Conservation (phyloP, 2,113 vertebrate genomes). For the Neogale vison region DNA sequence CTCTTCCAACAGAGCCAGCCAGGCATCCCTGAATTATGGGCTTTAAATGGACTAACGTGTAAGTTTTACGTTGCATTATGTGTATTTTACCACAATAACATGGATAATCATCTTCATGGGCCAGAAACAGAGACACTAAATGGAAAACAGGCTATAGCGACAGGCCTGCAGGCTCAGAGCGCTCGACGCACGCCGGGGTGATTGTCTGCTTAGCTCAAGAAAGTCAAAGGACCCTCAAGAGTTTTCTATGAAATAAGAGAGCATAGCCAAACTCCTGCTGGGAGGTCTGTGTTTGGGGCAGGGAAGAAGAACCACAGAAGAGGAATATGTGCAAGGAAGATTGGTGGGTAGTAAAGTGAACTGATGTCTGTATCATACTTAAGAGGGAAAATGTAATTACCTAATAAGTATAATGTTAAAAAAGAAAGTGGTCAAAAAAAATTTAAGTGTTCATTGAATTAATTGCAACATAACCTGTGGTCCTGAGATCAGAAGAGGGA, state of each 20-base stretch:
- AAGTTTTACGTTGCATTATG: background rate
- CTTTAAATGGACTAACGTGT: background rate
- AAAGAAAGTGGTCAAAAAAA: background rate
- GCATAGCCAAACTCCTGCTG: background rate
- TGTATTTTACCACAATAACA: background rate
- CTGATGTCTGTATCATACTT: background rate
- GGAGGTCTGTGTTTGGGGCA: background rate
- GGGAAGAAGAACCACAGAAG: background rate
- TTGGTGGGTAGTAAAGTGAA: background rate
- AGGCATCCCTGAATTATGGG: background rate
- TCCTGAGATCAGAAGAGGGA: background rate
- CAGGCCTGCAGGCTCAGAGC: background rate
- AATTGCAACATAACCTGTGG: background rate
- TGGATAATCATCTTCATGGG: background rate
- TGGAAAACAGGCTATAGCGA: background rate
- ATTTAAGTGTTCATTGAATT: background rate
- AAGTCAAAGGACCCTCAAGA: background rate
- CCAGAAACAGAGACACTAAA: background rate
- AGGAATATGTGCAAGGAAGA: background rate
- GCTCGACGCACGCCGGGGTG: background rate
- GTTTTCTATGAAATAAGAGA: background rate
- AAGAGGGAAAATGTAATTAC: background rate
- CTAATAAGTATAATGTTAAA: background rate
- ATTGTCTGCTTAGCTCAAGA: background rate
- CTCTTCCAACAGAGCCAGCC: background rate